These are phyloP conservation scores for Tubiluchus corallicola DNA, from an alignment of 2,888 invertebrate genomes.

Conservation along the genomic window DNA sequence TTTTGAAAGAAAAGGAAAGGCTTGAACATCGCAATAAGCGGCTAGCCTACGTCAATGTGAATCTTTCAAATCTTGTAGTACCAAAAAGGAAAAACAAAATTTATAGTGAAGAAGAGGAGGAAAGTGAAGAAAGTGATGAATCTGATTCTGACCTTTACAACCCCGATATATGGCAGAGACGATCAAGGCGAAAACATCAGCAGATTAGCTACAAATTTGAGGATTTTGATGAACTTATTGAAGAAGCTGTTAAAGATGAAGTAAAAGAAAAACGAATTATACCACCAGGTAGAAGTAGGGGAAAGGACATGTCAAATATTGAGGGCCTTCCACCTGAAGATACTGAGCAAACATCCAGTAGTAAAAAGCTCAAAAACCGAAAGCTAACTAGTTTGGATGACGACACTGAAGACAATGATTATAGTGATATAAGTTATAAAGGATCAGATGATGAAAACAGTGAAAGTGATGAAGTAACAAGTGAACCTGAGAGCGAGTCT, in stretches of 20 bases:
- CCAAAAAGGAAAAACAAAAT: conserved; percentile 19
- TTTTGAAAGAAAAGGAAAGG: conserved; percentile 37
- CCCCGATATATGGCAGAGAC: too few relatives aligned
- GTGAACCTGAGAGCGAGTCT: too few relatives aligned
- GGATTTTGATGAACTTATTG: conserved; percentile 87
- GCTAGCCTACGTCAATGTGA: conserved; percentile 52
- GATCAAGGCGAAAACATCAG: conserved; percentile 54
- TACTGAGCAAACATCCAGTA: conserved; percentile 2
- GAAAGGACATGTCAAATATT: conserved; percentile 82
- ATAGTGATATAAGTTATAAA: conserved; percentile 41
- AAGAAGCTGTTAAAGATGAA: conserved; percentile 46
- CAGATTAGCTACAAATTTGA: conserved; percentile 52
- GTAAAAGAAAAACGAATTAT: conserved; percentile 12
- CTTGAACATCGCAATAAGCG: conserved; percentile 48
- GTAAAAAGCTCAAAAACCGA: conserved; percentile 42
- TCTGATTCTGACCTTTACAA: too few relatives aligned
- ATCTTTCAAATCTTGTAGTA: conserved; percentile 45
- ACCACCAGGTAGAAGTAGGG: conserved; percentile 39
- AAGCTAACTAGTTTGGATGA: conserved; percentile 60
- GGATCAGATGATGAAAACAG: conserved; percentile 10
- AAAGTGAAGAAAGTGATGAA: conserved; percentile 30
- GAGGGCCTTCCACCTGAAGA: conserved; percentile 27
- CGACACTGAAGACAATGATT: conserved; percentile 54
- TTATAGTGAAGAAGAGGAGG: conserved; percentile 22
- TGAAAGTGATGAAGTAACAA: background rate